Conservation (phyloP, 2,888 invertebrate species). For the Stictocephala bisonia region DNA sequence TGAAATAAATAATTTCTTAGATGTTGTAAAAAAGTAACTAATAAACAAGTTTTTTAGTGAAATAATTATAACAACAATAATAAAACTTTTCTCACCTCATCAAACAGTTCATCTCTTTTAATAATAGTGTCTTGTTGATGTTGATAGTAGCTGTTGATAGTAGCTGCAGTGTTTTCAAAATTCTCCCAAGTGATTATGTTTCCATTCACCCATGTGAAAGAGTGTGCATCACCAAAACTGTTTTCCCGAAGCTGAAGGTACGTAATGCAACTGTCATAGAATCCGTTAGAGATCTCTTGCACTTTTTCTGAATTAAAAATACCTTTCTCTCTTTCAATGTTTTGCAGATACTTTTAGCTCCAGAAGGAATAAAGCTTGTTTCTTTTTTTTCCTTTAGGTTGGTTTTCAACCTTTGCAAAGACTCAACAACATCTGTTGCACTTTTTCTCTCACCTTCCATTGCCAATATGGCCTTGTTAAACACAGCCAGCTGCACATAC, state of each 20-base stretch:
- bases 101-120: background rate
- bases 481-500: slow-evolving; percentile 48
- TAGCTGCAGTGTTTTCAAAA: background rate
- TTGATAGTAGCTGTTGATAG: slow-evolving; percentile 1
- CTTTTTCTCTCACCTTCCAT: slow-evolving; percentile 14
- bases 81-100: background rate
- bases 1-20: no score
- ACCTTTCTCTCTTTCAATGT: background rate
- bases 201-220: no score
- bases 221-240: no score
- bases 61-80: no score
- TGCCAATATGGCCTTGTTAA: slow-evolving; percentile 16
- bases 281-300: background rate
- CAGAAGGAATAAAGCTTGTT: background rate
- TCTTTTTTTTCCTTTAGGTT: slow-evolving; percentile 14
- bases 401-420: slow-evolving; percentile 7
- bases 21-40: no score
- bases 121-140: background rate
- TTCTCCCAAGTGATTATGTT: no score
- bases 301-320: background rate
- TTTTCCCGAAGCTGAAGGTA: background rate
- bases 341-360: background rate
- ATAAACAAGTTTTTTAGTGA: no score
- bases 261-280: background rate
- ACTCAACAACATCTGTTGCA: slow-evolving; percentile 18